Percentiles rank a stretch among this genome's conserved stretches.
phyloP scores from a whole-genome alignment of 2,888 invertebrate species.

The Apomyelois bistriatella region DNA sequence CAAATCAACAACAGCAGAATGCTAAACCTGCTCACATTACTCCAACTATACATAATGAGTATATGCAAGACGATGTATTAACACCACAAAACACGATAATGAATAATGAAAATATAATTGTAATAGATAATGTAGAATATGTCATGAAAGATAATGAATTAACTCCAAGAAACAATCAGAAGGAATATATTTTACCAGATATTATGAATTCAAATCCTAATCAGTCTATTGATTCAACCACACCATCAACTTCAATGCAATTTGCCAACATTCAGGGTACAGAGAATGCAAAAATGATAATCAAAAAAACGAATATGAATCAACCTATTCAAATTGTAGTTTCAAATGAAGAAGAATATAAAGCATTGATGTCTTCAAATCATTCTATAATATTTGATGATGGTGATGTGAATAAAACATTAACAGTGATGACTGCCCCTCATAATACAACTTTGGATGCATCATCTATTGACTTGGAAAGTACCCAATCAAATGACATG shows the following conservation, averaged over 20 bases:
- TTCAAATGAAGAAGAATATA: conserved; percentile 73
- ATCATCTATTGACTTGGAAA: conserved; percentile 61
- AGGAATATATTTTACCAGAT: conserved; percentile 48
- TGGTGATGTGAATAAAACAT: conserved; percentile 54
- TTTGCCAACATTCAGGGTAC: conserved; percentile 41
- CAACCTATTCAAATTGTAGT: conserved; percentile 73
- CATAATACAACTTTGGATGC: conserved; percentile 44
- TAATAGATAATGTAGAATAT: conserved; percentile 81
- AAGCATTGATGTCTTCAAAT: conserved; percentile 65
- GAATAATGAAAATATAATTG: conserved; percentile 55
- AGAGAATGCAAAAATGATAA: conserved; percentile 42
- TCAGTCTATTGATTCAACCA: conserved; percentile 32
- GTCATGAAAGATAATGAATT: conserved; percentile 66
- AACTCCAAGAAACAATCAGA: conserved; percentile 41
- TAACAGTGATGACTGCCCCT: conserved; percentile 57
- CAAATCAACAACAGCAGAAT: conserved; percentile 29
- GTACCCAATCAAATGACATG: conserved; percentile 79
- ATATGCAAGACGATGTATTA: conserved; percentile 36
- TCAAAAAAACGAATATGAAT: conserved; percentile 52
- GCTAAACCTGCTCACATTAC: conserved; percentile 26
- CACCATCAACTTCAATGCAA: conserved; percentile 47
- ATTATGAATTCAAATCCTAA: conserved; percentile 43
- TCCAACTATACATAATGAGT: conserved; percentile 35
- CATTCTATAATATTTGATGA: conserved; percentile 70
- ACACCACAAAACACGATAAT: conserved; percentile 25